These are phyloP conservation scores for Aldabrachelys gigantea DNA, from an alignment of 2,113 vertebrate genomes.

Conservation along the genomic window DNA sequence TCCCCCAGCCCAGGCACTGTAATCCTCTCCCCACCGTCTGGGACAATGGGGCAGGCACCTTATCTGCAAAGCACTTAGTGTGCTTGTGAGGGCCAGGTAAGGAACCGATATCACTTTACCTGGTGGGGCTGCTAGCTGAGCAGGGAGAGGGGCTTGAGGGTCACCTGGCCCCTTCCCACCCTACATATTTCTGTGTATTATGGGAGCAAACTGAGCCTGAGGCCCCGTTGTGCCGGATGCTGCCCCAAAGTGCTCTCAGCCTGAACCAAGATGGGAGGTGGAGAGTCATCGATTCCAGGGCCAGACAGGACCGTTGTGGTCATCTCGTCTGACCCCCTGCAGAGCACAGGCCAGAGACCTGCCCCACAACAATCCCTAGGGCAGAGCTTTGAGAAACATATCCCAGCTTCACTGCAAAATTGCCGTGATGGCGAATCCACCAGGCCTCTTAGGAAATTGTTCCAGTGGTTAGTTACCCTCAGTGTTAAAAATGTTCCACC, in stretches of 20 bases:
- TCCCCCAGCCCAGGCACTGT: constrained; percentile 37
- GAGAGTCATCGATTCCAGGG: no score
- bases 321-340: background rate
- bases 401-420: background rate
- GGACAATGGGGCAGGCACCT: background rate
- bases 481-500: background rate
- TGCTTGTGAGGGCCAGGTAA: no score
- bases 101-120: background rate
- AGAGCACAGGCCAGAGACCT: background rate
- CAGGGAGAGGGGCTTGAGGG: fast-evolving
- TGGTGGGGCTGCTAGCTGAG: background rate
- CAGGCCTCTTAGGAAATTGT: no score
- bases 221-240: background rate
- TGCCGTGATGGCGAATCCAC: background rate
- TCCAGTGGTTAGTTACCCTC: background rate
- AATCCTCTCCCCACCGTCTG: background rate
- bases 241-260: fast-evolving
- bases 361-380: background rate
- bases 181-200: background rate
- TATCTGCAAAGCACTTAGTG: no score
- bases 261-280: fast-evolving
- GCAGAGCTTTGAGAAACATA: background rate
- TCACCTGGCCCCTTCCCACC: fast-evolving
- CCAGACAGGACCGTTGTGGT: no score
- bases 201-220: fast-evolving